These are phyloP conservation scores for Sprattus sprattus DNA, from an alignment of 2,113 vertebrate genomes.

Conservation along the genomic window DNA sequence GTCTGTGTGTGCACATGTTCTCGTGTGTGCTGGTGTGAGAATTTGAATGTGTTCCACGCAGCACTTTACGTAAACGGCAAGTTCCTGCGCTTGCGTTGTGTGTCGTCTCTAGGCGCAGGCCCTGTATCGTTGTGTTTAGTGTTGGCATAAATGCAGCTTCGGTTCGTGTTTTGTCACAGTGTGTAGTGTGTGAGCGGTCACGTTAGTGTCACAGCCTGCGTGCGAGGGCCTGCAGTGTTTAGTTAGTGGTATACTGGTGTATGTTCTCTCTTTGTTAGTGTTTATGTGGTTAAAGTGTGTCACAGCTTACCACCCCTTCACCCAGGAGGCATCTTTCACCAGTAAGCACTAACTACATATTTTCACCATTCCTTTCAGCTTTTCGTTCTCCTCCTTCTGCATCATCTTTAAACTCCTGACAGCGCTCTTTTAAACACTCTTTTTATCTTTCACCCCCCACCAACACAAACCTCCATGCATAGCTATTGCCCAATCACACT, in stretches of 20 bases:
- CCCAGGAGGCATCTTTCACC: background rate
- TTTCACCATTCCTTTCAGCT: background rate
- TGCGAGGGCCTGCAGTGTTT: slow-evolving; percentile 2
- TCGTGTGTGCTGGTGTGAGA: background rate
- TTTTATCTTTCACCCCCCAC: background rate
- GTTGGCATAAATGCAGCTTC: background rate
- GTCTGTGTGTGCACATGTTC: background rate
- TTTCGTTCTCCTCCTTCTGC: background rate
- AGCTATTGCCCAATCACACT: background rate
- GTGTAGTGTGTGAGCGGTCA: slow-evolving; percentile 11
- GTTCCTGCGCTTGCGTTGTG: background rate
- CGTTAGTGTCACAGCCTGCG: background rate
- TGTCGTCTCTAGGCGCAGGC: background rate
- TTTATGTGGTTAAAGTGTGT: background rate
- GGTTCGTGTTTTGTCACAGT: background rate
- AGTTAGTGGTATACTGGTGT: slow-evolving; percentile 19
- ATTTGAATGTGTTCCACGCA: background rate
- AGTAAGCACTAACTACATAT: slow-evolving; percentile 10
- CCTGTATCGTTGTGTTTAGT: background rate
- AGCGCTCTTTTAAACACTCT: background rate
- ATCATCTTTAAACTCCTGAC: background rate
- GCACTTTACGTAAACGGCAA: background rate
- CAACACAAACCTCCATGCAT: background rate
- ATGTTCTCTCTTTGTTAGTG: background rate
- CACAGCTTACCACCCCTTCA: slow-evolving; percentile 1